Evolutionary conservation across 2,113 vertebrate species (phyloP), one percentile per base, ranked within the genome.

Genomic region (Laticauda laticaudata): DNA sequence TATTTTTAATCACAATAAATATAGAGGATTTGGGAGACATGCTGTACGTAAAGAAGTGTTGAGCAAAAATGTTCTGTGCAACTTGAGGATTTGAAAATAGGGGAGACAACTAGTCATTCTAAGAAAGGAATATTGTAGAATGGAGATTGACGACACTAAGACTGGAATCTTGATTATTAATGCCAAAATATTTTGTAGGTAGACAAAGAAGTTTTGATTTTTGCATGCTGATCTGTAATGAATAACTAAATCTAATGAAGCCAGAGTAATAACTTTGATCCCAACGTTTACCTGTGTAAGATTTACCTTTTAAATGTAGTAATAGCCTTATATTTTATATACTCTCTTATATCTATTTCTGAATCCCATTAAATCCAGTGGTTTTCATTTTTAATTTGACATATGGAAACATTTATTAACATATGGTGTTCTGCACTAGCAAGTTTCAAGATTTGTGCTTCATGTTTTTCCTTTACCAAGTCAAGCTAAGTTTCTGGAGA

Each of bases 1-100:
- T 96, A 61, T 81, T 97, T 97, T 96, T 95, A 97, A 95, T 95
- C 94, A 96, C 92, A 97, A 95, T 96, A 98, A 96, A 95, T 21
- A 61, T 94, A 97, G 14, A 53, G 48, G 24, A 53, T 29, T 87
- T 51, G 24, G 10, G 26, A 29, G 53, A 14, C 48, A 53, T 75
- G 15, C 14, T 20, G 5, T 29, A 53, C 14, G 51, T 87, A 87
- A 87, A 54, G 86, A 87, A 53, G 48, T 87, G 5, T 87, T n/a
- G 51, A 53, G 26, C 0, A 53, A 87, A 87, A 87, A 87, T 51
- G 23, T 87, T 26, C 43, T 2, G 5, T 26, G 23, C 11, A 53
- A 29, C 24, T 15, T 29, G 86, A 75, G 69, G n/a, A 75, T 75
- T 75, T 75, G n/a, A 5, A n/a, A 39, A 1, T 34, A 75, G 5